Evolutionary conservation across 2,113 vertebrate genomes (phyloP), one percentile per base, ranked within the genome.

Genomic region (Nanorana parkeri): DNA sequence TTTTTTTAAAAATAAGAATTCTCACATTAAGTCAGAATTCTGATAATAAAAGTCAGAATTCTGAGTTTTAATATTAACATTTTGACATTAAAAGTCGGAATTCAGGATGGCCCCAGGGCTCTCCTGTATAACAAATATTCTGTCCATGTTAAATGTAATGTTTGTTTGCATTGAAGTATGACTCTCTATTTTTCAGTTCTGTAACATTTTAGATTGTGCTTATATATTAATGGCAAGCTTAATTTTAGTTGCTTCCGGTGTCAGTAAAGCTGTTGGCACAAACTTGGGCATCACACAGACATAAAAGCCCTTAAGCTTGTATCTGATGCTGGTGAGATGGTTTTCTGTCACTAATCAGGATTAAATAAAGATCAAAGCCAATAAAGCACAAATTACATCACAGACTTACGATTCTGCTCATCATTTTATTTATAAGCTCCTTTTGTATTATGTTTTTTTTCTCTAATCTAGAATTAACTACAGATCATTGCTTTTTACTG

Each of bases 341-440:
- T 85, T 90, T 87, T 85, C 84, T 84, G 84, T 66, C 86, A 32
- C 80, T 86, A 84, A 63, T 79, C 68, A 84, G 85, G 80, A 79
- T 87, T 89, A 88, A 86, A 88, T 89, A 86, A 83, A 88, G 84
- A 87, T 88, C 86, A 85, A 78, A 72, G 68, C 19, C 89, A 84
- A 82, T 52, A 81, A 81, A 81, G 60, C 60, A 74, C 60, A 74
- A 81, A 78, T 85, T 85, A 86, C 81, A 83, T 86, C 85, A 87
- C 3, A 72, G 86, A 77, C 71, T 68, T 86, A 85, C 87, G 87
- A 85, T 84, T 89, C 80, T 85, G 83, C 58, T 72, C 74, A 86
- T 79, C 81, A 56, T 17, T 83, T 21, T 58, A 78, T 80, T 88
- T 88, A 55, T 85, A 84, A 86, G 80, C 66, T 58, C 13, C 32